Percentiles rank a stretch among this genome's conserved stretches.
phyloP scores from a whole-genome alignment of 2,113 vertebrate genomes.

The Apodemus speciosus region DNA sequence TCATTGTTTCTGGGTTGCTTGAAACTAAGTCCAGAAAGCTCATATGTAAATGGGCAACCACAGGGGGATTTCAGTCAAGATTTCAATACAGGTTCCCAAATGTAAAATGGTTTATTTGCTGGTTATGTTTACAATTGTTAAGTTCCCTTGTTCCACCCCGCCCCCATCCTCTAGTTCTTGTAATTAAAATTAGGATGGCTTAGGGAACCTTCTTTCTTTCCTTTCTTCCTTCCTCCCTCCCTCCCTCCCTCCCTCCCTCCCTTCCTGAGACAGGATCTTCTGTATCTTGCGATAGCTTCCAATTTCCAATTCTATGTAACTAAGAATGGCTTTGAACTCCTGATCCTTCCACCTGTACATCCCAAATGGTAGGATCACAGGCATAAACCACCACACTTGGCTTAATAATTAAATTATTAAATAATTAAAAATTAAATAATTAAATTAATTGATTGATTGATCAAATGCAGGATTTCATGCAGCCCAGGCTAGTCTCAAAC shows the following conservation, averaged over 20 bases:
- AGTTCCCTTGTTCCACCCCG: neutral
- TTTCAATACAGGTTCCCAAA: neutral
- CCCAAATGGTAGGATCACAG: neutral
- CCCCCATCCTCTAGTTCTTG: neutral
- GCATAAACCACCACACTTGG: too few species aligned
- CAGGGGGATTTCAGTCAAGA: neutral
- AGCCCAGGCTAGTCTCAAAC: neutral
- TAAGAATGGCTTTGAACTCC: neutral
- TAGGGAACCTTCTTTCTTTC: neutral
- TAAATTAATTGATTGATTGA: too few species aligned
- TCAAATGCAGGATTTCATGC: neutral
- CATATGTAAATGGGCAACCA: too few species aligned
- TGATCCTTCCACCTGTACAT: neutral
- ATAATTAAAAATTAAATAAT: too few species aligned
- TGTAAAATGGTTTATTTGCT: neutral
- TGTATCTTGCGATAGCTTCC: neutral
- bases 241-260: fast-evolving
- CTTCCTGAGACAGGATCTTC: neutral
- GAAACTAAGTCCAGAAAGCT: neutral
- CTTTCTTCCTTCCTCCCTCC: neutral
- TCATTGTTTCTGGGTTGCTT: neutral
- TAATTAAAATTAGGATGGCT: neutral
- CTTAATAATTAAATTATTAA: neutral
- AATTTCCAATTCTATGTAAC: neutral
- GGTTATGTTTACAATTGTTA: neutral